phyloP scores from a whole-genome alignment of 2,113 vertebrate species.

The Thalassoma bifasciatum region DNA sequence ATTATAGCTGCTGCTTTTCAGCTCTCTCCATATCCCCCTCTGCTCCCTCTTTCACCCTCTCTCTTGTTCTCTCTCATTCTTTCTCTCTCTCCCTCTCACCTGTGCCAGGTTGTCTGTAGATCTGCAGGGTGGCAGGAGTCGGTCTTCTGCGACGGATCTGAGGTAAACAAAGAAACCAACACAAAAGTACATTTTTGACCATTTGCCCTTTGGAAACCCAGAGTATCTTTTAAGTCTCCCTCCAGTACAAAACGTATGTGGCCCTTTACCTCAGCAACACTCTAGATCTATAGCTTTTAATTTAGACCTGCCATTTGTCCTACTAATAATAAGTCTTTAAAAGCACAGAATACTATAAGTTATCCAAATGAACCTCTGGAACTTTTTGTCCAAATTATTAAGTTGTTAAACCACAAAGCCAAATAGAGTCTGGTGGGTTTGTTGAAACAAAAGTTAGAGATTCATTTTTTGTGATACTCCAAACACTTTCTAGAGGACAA shows the following conservation, averaged over 20 bases:
- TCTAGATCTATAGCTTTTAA: background rate
- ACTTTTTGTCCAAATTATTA: background rate
- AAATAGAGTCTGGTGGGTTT: background rate
- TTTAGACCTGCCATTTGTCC: no score
- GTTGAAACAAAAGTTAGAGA: background rate
- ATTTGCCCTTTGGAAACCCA: no score
- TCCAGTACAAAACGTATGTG: no score
- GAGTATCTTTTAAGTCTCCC: no score
- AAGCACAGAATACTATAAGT: background rate
- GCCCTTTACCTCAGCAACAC: no score
- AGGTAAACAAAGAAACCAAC: conserved; percentile 53
- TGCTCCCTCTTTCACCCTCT: background rate
- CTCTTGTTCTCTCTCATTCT: background rate
- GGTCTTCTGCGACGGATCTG: conserved; percentile 96
- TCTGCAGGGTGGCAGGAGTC: conserved; percentile 93
- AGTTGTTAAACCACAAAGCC: background rate
- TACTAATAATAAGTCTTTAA: background rate
- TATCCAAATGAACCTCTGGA: background rate
- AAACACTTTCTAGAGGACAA: background rate
- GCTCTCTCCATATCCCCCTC: conserved; percentile 11
- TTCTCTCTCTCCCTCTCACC: conserved; percentile 74
- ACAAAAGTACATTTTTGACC: background rate
- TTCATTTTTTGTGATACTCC: background rate
- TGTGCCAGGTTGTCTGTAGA: conserved; percentile 90
- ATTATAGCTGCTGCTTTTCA: conserved; percentile 61